Percentiles rank a stretch among this genome's conserved stretches.
Evolutionary conservation across 2,113 vertebrate species (phyloP).

Genomic region (Channa maculata): DNA sequence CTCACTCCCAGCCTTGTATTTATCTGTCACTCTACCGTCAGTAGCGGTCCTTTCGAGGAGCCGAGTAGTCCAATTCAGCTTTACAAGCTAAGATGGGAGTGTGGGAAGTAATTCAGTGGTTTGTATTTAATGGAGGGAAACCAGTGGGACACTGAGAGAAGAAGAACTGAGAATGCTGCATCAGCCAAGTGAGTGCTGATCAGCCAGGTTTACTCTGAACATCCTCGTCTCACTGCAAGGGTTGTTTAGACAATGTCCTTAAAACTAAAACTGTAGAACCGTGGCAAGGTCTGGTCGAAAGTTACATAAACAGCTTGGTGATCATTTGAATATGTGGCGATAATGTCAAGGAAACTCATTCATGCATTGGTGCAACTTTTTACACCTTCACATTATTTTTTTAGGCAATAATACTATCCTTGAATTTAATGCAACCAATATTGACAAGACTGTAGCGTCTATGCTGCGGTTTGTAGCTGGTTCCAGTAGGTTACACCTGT

Average conservation of each 20-base stretch:
- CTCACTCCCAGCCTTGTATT: not conserved
- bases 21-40: constrained; percentile 7
- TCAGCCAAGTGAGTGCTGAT: constrained; percentile 59
- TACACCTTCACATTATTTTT: not conserved
- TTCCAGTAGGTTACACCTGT: not conserved
- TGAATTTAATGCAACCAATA: not conserved
- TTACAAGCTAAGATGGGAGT: constrained; percentile 43
- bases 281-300: constrained; percentile 6
- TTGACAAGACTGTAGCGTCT: not conserved
- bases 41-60: constrained; percentile 20
- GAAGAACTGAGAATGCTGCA: constrained; percentile 41
- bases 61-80: constrained; percentile 55
- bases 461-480: not conserved
- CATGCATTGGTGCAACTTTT: not conserved
- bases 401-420: not conserved
- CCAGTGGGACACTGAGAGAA: constrained; percentile 22
- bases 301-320: constrained; percentile 38
- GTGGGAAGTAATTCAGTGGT: constrained; percentile 48
- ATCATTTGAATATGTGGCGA: constrained; percentile 2
- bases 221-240: constrained; percentile 14
- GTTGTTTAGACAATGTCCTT: constrained; percentile 3
- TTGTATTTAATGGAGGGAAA: constrained; percentile 59
- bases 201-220: constrained; percentile 41
- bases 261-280: constrained; percentile 19
- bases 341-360: not conserved